phyloP scores from a whole-genome alignment of 2,888 invertebrate genomes.

The Chorisops tibialis region DNA sequence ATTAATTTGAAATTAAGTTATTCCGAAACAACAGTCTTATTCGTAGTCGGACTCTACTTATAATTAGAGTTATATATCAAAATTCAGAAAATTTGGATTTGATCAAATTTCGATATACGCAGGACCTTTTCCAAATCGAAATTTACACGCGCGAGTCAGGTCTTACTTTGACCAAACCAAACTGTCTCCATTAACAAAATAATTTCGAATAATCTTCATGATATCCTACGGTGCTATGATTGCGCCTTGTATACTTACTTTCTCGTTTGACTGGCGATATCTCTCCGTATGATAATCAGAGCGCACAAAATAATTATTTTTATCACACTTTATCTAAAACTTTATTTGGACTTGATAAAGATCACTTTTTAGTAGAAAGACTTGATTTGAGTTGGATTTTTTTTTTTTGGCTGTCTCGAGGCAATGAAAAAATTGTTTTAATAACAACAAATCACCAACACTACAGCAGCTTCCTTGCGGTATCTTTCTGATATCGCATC shows the following conservation, averaged over 20 bases:
- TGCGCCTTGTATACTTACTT: constrained; percentile 13
- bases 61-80: no score
- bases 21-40: no score
- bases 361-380: constrained; percentile 35
- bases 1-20: no score
- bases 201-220: no score
- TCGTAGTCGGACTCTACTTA: no score
- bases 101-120: no score
- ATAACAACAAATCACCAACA: constrained; percentile 19
- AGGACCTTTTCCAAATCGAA: no score
- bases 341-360: constrained; percentile 33
- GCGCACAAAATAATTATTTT: constrained; percentile 22
- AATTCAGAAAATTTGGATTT: no score
- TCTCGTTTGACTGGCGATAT: constrained; percentile 18
- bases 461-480: constrained; percentile 20
- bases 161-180: no score
- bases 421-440: constrained; percentile 5
- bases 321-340: constrained; percentile 29
- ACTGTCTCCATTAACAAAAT: no score
- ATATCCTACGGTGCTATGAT: no score
- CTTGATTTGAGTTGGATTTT: constrained; percentile 22
- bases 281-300: constrained; percentile 25
- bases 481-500: constrained; percentile 39
- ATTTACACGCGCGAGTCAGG: no score
- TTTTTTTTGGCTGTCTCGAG: neutral